phyloP scores from a whole-genome alignment of 1,140 invertebrate genomes.

The Homarus americanus region DNA sequence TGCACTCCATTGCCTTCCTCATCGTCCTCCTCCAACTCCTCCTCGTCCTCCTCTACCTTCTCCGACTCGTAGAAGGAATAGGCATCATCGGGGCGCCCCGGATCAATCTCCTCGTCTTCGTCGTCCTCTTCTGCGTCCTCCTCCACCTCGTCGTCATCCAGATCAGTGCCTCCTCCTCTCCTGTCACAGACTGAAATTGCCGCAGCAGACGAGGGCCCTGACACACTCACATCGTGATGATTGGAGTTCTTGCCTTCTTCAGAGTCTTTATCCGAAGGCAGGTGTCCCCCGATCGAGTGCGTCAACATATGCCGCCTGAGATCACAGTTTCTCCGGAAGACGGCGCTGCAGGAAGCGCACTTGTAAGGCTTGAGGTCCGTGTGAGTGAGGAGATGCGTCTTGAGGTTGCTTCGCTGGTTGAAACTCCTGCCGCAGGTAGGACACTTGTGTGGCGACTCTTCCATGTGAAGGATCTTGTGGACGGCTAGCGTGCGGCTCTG shows the following conservation, averaged over 20 bases:
- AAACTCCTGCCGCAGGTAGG: constrained; percentile 65
- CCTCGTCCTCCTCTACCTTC: constrained; percentile 70
- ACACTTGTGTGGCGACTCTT: constrained; percentile 67
- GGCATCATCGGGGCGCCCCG: constrained; percentile 72
- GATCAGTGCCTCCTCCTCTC: constrained; percentile 47
- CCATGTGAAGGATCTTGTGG: constrained; percentile 70
- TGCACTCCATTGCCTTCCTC: constrained; percentile 30
- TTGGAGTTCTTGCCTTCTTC: constrained; percentile 78
- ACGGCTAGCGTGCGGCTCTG: constrained; percentile 68
- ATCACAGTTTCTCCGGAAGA: constrained; percentile 83
- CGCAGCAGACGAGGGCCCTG: constrained; percentile 78
- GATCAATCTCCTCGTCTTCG: constrained; percentile 73
- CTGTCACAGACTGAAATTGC: constrained; percentile 73
- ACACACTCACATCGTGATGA: constrained; percentile 76
- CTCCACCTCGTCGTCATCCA: constrained; percentile 65
- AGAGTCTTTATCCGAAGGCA: constrained; percentile 84
- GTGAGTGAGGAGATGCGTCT: constrained; percentile 65
- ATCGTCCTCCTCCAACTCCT: constrained; percentile 61
- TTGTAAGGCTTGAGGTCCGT: constrained; percentile 67
- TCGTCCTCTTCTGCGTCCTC: constrained; percentile 63
- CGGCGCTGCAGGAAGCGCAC: constrained; percentile 70
- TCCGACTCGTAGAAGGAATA: constrained; percentile 70
- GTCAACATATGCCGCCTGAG: constrained; percentile 89
- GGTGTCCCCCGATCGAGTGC: constrained; percentile 88
- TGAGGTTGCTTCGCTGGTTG: constrained; percentile 67